phyloP scores from a whole-genome alignment of 1,140 invertebrate species.

The Cepaea nemoralis region DNA sequence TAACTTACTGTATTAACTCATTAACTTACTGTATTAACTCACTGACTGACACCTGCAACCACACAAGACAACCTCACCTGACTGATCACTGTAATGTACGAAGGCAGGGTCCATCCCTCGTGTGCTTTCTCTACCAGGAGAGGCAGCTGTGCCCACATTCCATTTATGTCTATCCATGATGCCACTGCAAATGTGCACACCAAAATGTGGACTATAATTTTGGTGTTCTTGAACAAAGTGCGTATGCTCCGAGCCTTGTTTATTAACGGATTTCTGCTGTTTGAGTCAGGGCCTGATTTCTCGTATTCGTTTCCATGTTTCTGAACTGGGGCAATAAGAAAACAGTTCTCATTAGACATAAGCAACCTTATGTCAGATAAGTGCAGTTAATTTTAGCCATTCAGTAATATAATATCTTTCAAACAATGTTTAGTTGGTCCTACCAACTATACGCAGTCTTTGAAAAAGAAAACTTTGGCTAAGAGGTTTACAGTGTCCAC shows the following conservation, averaged over 20 bases:
- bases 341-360: too few species aligned
- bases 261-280: neutral
- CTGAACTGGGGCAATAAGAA: neutral
- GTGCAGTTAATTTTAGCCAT: too few species aligned
- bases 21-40: too few species aligned
- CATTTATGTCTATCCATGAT: slow-evolving; percentile 91
- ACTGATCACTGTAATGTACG: slow-evolving; percentile 85
- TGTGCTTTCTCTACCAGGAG: slow-evolving; percentile 83
- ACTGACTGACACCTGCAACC: neutral
- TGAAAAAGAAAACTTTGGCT: too few species aligned
- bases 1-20: too few species aligned
- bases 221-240: slow-evolving; percentile 29
- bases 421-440: too few species aligned
- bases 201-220: slow-evolving; percentile 67
- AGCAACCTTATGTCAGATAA: too few species aligned
- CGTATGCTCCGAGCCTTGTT: neutral
- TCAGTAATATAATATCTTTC: too few species aligned
- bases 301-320: neutral
- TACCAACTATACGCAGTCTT: too few species aligned
- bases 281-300: neutral
- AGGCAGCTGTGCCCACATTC: slow-evolving; percentile 89
- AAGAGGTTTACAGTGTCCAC: too few species aligned
- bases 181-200: slow-evolving; percentile 84
- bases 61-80: slow-evolving; percentile 75
- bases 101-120: slow-evolving; percentile 88